phyloP scores from a whole-genome alignment of 2,888 invertebrate species.

The Caenorhabditis auriculariae region DNA sequence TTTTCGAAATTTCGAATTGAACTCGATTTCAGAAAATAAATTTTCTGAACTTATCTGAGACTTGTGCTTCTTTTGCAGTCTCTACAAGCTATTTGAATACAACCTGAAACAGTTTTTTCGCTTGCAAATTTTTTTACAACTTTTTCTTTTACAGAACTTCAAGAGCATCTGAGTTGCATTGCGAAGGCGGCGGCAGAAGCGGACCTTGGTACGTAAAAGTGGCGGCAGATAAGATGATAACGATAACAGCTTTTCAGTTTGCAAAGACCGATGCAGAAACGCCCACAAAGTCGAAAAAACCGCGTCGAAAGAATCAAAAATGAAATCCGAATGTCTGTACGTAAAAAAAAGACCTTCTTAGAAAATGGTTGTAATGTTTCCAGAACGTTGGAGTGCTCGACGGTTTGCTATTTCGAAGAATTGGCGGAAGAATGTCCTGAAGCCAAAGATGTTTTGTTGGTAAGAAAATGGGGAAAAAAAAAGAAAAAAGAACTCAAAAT shows the following conservation, averaged over 20 bases:
- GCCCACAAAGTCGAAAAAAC: slow-evolving; percentile 31
- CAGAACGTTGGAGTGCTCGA: slow-evolving; percentile 56
- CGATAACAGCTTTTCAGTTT: slow-evolving; percentile 15
- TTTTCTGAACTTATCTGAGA: too few species aligned
- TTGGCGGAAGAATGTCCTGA: slow-evolving; percentile 51
- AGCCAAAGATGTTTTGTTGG: slow-evolving; percentile 48
- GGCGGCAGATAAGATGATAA: not conserved
- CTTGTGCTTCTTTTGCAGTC: not conserved
- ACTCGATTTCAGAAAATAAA: not conserved
- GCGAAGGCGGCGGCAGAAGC: slow-evolving; percentile 32
- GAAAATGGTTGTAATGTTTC: not conserved
- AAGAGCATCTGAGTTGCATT: slow-evolving; percentile 37
- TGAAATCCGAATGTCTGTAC: slow-evolving; percentile 31
- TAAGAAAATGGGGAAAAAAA: slow-evolving; percentile 23
- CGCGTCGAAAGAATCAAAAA: slow-evolving; percentile 26
- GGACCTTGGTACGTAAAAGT: slow-evolving; percentile 6
- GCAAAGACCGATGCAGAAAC: slow-evolving; percentile 36
- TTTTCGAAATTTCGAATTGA: not conserved
- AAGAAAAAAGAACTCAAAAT: too few species aligned
- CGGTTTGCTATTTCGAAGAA: slow-evolving; percentile 58
- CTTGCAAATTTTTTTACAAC: too few species aligned
- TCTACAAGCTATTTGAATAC: not conserved
- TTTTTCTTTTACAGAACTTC: slow-evolving; percentile 26
- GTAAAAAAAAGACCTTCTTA: not conserved
- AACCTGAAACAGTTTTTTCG: too few species aligned